phyloP scores from a whole-genome alignment of 2,888 invertebrate species.

The Apotomis turbidana region DNA sequence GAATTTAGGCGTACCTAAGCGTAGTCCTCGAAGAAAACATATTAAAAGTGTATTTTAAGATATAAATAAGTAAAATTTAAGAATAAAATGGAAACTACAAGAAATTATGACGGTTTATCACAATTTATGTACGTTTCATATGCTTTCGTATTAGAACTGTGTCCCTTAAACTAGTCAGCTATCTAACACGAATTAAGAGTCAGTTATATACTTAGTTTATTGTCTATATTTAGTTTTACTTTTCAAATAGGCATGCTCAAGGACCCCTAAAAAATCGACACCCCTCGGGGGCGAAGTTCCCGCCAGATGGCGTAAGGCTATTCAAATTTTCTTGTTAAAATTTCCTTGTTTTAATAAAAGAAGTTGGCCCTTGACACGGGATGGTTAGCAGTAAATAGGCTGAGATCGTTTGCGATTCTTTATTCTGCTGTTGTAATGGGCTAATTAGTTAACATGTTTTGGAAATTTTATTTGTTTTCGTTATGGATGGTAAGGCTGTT shows the following conservation, averaged over 20 bases:
- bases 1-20: too few species aligned
- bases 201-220: too few species aligned
- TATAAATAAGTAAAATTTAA: too few species aligned
- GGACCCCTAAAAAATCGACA: conserved; percentile 46
- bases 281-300: conserved; percentile 49
- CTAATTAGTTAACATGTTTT: conserved; percentile 20
- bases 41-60: too few species aligned
- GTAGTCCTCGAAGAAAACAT: too few species aligned
- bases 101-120: too few species aligned
- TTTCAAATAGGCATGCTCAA: neutral
- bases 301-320: conserved; percentile 60
- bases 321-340: conserved; percentile 58
- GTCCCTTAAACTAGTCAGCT: too few species aligned
- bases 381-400: conserved; percentile 39
- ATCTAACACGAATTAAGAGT: too few species aligned
- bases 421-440: conserved; percentile 18
- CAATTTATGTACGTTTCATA: too few species aligned
- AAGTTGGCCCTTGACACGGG: conserved; percentile 56
- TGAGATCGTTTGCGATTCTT: conserved; percentile 23
- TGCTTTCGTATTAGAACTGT: too few species aligned
- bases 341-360: conserved; percentile 63
- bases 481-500: too few species aligned
- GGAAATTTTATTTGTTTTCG: neutral
- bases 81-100: too few species aligned
- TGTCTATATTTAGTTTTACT: neutral